Percentiles rank a stretch among this genome's conserved stretches.
Conservation (phyloP, 2,113 vertebrate genomes). For the Pavo muticus region DNA sequence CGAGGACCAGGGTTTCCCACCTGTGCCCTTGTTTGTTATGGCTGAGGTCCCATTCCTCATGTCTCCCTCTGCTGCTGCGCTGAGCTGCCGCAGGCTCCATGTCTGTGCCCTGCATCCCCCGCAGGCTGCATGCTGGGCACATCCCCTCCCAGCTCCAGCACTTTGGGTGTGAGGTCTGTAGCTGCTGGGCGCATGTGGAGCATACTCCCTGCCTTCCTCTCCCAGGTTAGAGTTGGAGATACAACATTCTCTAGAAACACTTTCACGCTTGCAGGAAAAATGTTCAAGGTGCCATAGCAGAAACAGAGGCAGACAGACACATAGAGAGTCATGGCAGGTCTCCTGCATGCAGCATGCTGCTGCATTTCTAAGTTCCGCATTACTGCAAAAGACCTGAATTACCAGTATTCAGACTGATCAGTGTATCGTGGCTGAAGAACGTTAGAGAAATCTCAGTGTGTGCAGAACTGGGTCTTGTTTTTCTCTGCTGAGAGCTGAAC, state of each 20-base stretch:
- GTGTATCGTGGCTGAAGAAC: not conserved
- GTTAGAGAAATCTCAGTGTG: not conserved
- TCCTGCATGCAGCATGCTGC: not conserved
- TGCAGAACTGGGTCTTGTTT: not conserved
- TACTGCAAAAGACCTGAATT: not conserved
- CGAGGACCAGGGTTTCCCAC: not conserved
- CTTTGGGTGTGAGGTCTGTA: not conserved
- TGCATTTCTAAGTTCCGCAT: not conserved
- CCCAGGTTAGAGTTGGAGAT: too few species aligned
- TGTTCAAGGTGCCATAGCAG: not conserved
- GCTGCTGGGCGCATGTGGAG: accelerated
- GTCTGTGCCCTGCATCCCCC: not conserved
- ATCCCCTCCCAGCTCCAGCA: not conserved
- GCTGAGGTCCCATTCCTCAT: not conserved
- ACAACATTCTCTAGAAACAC: not conserved
- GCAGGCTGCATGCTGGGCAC: accelerated
- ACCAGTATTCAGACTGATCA: not conserved
- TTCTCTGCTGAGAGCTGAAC: not conserved
- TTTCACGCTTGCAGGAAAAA: not conserved
- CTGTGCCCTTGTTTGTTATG: not conserved
- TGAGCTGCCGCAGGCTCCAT: not conserved
- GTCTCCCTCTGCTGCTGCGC: not conserved
- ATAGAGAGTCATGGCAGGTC: not conserved
- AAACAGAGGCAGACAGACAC: not conserved
- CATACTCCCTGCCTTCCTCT: not conserved